phyloP scores from a whole-genome alignment of 2,797 vertebrate genomes.

The Smutsia temminckii region DNA sequence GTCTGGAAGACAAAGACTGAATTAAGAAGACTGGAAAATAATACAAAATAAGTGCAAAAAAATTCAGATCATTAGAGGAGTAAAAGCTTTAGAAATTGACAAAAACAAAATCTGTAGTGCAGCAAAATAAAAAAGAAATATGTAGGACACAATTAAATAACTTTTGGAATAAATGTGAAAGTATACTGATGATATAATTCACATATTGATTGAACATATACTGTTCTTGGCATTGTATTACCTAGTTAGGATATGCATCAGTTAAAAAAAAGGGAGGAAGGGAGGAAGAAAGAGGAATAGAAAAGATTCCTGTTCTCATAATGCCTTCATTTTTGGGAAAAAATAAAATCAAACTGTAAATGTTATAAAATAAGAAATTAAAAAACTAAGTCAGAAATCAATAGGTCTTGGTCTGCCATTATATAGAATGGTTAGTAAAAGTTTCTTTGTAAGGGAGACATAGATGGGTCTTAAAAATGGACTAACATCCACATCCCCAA shows the following conservation, averaged over 20 bases:
- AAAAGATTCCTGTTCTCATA: background rate
- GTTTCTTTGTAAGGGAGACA: background rate
- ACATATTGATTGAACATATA: background rate
- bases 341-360: background rate
- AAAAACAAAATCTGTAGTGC: background rate
- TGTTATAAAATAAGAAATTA: background rate
- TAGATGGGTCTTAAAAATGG: background rate
- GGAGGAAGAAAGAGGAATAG: background rate
- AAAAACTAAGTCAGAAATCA: background rate
- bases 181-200: background rate
- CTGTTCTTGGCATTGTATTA: background rate
- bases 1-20: background rate
- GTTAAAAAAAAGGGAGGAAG: fast-evolving
- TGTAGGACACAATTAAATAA: background rate
- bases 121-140: background rate
- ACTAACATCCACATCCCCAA: background rate
- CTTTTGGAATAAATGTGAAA: background rate
- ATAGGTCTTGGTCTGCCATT: background rate
- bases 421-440: background rate
- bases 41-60: background rate
- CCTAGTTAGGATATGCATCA: background rate
- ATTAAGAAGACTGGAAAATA: background rate
- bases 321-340: background rate
- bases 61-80: background rate
- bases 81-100: background rate